These are phyloP conservation scores for Brachystomella parvula DNA, from an alignment of 1,140 invertebrate species.

Conservation along the genomic window DNA sequence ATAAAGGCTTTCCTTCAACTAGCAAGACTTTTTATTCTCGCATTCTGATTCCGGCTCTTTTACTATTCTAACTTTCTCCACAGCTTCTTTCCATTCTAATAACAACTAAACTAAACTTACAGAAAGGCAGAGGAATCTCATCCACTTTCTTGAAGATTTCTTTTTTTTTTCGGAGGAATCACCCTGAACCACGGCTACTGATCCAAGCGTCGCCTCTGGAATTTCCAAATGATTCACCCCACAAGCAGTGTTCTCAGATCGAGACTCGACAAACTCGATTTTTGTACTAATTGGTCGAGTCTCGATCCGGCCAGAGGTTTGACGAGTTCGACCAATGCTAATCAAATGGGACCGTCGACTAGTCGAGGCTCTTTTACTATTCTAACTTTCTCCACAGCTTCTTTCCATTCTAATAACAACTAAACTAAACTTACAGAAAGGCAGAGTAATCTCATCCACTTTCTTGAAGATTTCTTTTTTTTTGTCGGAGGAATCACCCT, in stretches of 20 bases:
- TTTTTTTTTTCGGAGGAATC: background rate
- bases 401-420: background rate
- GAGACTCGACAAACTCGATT: too few relatives aligned
- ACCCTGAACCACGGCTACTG: too few relatives aligned
- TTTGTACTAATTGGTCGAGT: too few relatives aligned
- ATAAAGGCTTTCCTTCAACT: background rate
- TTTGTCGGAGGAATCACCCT: background rate
- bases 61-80: background rate
- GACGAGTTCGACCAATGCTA: too few relatives aligned
- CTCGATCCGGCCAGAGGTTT: too few relatives aligned
- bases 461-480: background rate
- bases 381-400: background rate
- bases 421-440: background rate
- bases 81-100: background rate
- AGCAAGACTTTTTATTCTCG: background rate
- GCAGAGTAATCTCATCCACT: background rate
- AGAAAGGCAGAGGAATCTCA: conserved; percentile 3
- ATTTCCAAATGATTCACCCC: too few relatives aligned
- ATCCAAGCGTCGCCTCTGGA: too few relatives aligned
- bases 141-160: background rate
- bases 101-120: background rate
- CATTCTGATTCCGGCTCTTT: background rate
- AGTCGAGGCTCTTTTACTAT: background rate
- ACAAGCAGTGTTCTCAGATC: too few relatives aligned
- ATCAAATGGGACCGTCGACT: too few relatives aligned